These are phyloP conservation scores for Leptocoma aspasia DNA, from an alignment of 2,113 vertebrate species.

Conservation along the genomic window DNA sequence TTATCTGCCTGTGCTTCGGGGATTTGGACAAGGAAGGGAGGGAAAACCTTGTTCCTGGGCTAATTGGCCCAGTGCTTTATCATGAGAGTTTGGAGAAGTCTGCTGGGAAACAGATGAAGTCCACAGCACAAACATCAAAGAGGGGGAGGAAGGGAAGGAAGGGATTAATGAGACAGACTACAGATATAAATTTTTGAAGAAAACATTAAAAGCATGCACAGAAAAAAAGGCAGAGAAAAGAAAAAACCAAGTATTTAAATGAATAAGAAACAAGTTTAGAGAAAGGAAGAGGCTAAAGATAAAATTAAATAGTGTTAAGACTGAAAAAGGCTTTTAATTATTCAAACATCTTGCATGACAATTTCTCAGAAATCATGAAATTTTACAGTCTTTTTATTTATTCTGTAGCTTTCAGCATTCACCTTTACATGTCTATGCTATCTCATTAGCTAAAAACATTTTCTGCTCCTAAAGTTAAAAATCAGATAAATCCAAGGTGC, in stretches of 20 bases:
- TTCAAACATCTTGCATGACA: neutral
- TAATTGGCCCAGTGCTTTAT: constrained; percentile 56
- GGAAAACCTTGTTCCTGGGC: neutral
- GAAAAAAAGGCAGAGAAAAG: neutral
- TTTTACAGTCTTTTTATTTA: neutral
- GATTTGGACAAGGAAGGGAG: neutral
- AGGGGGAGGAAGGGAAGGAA: neutral
- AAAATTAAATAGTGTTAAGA: neutral
- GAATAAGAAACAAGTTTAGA: neutral
- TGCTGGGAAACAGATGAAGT: constrained; percentile 8
- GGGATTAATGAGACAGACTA: constrained; percentile 2
- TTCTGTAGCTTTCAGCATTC: neutral
- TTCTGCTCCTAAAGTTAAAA: neutral
- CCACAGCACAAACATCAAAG: constrained; percentile 47
- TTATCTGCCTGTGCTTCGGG: neutral
- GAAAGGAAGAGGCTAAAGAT: neutral
- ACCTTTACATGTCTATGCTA: neutral
- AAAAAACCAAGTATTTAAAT: neutral
- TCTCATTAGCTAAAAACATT: neutral
- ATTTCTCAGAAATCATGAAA: neutral
- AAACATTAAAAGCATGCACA: constrained; percentile 20
- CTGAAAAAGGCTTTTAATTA: neutral
- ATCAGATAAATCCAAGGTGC: neutral
- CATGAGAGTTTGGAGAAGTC: neutral
- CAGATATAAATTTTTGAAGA: neutral